phyloP scores from a whole-genome alignment of 1,140 invertebrate genomes.

The Cherax quadricarinatus region DNA sequence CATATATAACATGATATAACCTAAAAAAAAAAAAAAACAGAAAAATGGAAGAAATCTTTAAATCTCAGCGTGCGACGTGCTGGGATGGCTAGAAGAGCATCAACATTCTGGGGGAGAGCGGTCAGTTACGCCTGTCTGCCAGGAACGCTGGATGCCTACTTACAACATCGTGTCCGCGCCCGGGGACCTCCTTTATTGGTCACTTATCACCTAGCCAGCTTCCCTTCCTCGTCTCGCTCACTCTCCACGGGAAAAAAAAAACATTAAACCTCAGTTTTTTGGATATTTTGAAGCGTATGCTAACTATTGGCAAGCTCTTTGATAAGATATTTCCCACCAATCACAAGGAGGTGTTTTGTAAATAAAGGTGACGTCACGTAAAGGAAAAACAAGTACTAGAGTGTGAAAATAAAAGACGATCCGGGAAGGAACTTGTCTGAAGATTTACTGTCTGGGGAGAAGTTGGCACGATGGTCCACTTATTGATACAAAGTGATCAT shows the following conservation, averaged over 20 bases:
- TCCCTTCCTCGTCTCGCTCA: constrained; percentile 20
- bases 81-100: not conserved
- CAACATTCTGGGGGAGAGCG: constrained; percentile 53
- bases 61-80: too few relatives aligned
- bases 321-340: not conserved
- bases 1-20: too few relatives aligned
- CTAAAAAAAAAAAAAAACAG: too few relatives aligned
- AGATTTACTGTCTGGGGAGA: constrained; percentile 41
- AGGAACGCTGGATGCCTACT: not conserved
- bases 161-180: constrained; percentile 30
- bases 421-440: constrained; percentile 38
- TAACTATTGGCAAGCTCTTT: too few relatives aligned
- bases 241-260: not conserved
- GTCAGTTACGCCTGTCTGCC: constrained; percentile 68
- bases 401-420: constrained; percentile 23
- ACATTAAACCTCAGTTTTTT: too few relatives aligned
- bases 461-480: constrained; percentile 54
- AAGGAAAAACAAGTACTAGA: not conserved
- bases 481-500: constrained; percentile 70
- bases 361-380: not conserved
- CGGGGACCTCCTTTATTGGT: constrained; percentile 61
- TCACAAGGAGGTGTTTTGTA: not conserved
- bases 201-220: constrained; percentile 56
- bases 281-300: too few relatives aligned
- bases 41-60: too few relatives aligned